A percentile compares a stretch with the other conserved stretches of the same genome.
Evolutionary conservation across 2,888 invertebrate species (phyloP).

Genomic region (Ctenicera cuprea): DNA sequence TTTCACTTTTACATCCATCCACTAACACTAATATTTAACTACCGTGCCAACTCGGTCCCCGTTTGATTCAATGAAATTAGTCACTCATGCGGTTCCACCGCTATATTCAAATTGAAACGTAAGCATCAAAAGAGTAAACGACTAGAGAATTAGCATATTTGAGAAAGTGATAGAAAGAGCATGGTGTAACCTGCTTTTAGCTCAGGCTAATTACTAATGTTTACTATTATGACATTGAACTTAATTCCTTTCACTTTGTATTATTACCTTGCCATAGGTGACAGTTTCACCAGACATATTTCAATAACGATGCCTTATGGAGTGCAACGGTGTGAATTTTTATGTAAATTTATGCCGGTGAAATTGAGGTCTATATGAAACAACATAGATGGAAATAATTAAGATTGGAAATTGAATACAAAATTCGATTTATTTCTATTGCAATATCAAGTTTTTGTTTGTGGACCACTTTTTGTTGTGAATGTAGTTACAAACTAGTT

Average conservation of each 20-base stretch:
- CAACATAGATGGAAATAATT: neutral
- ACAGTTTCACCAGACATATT: conserved; percentile 37
- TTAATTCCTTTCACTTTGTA: conserved; percentile 47
- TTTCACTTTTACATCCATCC: no score
- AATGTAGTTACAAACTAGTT: neutral
- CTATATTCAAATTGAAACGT: conserved; percentile 5
- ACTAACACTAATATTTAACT: conserved; percentile 5
- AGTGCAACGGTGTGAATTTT: neutral
- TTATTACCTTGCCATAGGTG: conserved; percentile 41
- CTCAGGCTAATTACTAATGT: conserved; percentile 17
- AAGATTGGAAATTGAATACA: neutral
- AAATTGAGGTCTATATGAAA: conserved; percentile 3
- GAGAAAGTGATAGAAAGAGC: conserved; percentile 12
- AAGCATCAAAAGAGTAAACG: neutral
- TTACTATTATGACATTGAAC: conserved; percentile 48
- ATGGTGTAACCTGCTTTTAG: neutral
- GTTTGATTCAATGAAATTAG: conserved; percentile 17
- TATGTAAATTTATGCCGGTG: conserved; percentile 5
- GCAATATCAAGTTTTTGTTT: neutral
- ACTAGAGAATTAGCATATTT: neutral
- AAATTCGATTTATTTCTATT: no score
- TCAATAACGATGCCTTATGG: conserved; percentile 19
- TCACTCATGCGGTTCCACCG: conserved; percentile 15
- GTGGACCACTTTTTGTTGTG: neutral
- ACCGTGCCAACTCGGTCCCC: conserved; percentile 4